Conservation (phyloP, 37 sponge, comb jelly and placozoan species). For the Theonella swinhoei region DNA sequence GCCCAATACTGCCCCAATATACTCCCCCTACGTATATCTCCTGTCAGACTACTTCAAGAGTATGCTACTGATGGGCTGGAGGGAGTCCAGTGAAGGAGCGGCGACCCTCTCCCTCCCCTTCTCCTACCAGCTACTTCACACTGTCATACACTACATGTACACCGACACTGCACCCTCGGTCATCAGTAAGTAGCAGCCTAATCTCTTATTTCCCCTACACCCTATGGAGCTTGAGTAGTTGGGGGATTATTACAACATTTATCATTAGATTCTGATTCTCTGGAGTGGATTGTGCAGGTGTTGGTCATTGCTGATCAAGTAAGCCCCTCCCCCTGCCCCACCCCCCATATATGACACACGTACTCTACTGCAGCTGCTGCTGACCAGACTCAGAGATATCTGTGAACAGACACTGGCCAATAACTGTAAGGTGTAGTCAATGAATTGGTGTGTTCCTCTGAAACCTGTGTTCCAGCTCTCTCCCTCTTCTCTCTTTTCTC, state of each 20-base stretch:
- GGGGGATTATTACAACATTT: too few species aligned
- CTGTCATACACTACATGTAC: slow-evolving; percentile 77
- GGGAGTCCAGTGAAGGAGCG: slow-evolving; percentile 55
- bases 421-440: slow-evolving; percentile 47
- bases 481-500: too few species aligned
- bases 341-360: neutral
- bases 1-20: too few species aligned
- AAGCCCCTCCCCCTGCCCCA: neutral
- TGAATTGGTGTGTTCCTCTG: too few species aligned
- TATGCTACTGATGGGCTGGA: slow-evolving; percentile 89
- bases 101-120: slow-evolving; percentile 41
- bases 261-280: slow-evolving; percentile 17
- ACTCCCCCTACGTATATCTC: too few species aligned
- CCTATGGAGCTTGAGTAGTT: too few species aligned
- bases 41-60: slow-evolving; percentile 84
- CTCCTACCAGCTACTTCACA: slow-evolving; percentile 18
- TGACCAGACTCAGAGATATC: slow-evolving; percentile 50
- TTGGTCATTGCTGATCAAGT: slow-evolving; percentile 74
- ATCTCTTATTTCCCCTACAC: too few species aligned
- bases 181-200: slow-evolving; percentile 7
- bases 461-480: too few species aligned
- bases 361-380: slow-evolving; percentile 33
- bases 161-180: slow-evolving; percentile 31
- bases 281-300: slow-evolving; percentile 37
- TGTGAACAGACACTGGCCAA: slow-evolving; percentile 64